These are phyloP conservation scores for Leuciscus waleckii DNA, from an alignment of 2,797 vertebrate genomes.

Conservation along the genomic window DNA sequence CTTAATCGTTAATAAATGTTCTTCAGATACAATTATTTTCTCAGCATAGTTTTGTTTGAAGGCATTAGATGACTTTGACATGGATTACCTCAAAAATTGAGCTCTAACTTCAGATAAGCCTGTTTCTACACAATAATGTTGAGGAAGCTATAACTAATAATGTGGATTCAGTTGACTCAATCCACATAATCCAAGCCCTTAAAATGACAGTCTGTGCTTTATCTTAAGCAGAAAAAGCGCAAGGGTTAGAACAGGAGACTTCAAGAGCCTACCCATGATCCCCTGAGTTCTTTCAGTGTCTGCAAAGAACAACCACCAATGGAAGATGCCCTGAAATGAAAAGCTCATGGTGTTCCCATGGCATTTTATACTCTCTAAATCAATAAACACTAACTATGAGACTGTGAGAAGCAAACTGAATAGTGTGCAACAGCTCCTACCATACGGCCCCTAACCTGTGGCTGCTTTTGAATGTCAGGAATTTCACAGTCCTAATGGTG, in stretches of 20 bases:
- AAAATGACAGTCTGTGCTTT: constrained; percentile 54
- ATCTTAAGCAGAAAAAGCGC: constrained; percentile 50
- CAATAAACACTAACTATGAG: constrained; percentile 13
- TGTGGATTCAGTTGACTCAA: constrained; percentile 35
- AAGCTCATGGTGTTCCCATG: constrained; percentile 22
- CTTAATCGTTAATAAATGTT: constrained; percentile 17
- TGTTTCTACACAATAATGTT: constrained; percentile 37
- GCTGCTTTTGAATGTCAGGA: constrained; percentile 66
- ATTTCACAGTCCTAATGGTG: constrained; percentile 62
- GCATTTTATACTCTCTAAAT: constrained; percentile 30
- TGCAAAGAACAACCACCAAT: background rate
- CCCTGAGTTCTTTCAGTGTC: constrained; percentile 1
- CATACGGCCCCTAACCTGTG: constrained; percentile 56
- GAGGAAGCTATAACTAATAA: constrained; percentile 55
- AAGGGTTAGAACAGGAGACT: constrained; percentile 54
- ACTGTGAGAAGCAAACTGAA: background rate
- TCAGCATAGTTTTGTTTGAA: constrained; percentile 33
- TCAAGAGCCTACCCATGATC: constrained; percentile 51
- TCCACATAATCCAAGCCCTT: constrained; percentile 43
- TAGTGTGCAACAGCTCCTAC: constrained; percentile 1
- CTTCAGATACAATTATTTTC: constrained; percentile 14
- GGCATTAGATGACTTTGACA: constrained; percentile 11
- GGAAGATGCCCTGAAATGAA: constrained; percentile 18
- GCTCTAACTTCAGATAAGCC: constrained; percentile 35
- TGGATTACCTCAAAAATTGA: constrained; percentile 43